A percentile compares a stretch with the other conserved stretches of the same genome.
phyloP scores from a whole-genome alignment of 1,140 invertebrate genomes.

The Notospermus geniculatus region DNA sequence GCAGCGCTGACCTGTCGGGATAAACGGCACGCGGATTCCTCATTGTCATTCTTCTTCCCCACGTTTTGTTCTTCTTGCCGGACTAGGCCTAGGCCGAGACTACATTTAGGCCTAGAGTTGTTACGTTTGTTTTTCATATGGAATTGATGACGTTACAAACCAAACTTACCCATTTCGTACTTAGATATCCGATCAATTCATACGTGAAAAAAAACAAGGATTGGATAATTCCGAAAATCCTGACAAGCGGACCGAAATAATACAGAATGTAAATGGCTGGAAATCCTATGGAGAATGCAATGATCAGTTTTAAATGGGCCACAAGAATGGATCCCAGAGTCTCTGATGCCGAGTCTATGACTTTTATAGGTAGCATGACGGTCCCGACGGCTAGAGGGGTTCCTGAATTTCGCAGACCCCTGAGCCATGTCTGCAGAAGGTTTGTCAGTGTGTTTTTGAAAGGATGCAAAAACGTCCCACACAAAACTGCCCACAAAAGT shows the following conservation, averaged over 20 bases:
- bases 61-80: too few relatives aligned
- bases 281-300: slow-evolving; percentile 34
- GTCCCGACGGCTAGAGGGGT: slow-evolving; percentile 66
- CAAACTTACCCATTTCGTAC: slow-evolving; percentile 47
- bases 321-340: slow-evolving; percentile 61
- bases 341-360: slow-evolving; percentile 71
- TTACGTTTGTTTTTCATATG: too few relatives aligned
- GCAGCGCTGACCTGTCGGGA: too few relatives aligned
- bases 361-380: slow-evolving; percentile 70
- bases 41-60: too few relatives aligned
- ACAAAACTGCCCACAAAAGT: slow-evolving; percentile 88
- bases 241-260: slow-evolving; percentile 47
- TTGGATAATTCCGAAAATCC: slow-evolving; percentile 36
- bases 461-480: slow-evolving; percentile 85
- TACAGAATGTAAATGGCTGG: slow-evolving; percentile 48
- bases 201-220: slow-evolving; percentile 38
- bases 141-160: not conserved
- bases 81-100: too few relatives aligned
- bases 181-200: slow-evolving; percentile 49
- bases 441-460: slow-evolving; percentile 76
- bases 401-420: slow-evolving; percentile 52
- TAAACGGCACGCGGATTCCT: too few relatives aligned
- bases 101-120: too few relatives aligned
- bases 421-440: slow-evolving; percentile 69
- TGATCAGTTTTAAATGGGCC: slow-evolving; percentile 43